Percentiles rank a stretch among this genome's conserved stretches.
These are phyloP conservation scores for Bombus difficillimus DNA, from an alignment of 1,140 invertebrate genomes.

Conservation along the genomic window DNA sequence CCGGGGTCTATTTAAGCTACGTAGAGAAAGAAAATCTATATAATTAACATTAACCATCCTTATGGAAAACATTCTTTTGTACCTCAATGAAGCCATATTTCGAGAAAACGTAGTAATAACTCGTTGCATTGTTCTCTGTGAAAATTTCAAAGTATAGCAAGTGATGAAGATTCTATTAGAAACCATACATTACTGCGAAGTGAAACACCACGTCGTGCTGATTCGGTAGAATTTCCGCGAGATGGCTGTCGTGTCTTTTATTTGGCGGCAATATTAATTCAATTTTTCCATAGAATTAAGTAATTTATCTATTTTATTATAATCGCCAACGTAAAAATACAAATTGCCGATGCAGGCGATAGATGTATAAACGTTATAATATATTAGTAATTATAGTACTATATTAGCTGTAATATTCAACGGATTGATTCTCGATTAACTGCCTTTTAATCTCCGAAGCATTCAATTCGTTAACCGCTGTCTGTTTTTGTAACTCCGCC, in stretches of 20 bases:
- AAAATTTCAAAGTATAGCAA: slow-evolving; percentile 14
- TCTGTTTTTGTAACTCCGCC: too few species aligned
- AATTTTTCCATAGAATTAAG: neutral
- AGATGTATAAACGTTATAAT: neutral
- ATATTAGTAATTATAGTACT: too few species aligned
- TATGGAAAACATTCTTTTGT: slow-evolving; percentile 35
- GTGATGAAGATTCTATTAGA: neutral
- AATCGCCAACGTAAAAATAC: neutral
- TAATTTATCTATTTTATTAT: neutral
- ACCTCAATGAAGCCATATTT: slow-evolving; percentile 77
- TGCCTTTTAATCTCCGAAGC: too few species aligned
- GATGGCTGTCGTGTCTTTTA: neutral
- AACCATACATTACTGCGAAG: neutral
- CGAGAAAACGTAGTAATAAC: slow-evolving; percentile 64
- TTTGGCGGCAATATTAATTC: slow-evolving; percentile 36
- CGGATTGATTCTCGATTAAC: slow-evolving; percentile 46
- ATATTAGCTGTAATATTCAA: slow-evolving; percentile 62
- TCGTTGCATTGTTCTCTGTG: slow-evolving; percentile 72
- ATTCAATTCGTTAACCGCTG: too few species aligned
- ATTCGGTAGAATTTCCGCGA: neutral
- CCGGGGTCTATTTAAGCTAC: neutral
- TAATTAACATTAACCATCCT: neutral
- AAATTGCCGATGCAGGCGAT: neutral
- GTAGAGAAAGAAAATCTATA: neutral
- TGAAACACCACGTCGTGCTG: neutral